Evolutionary conservation across 2,888 invertebrate species (phyloP).

Genomic region (Parnassius orleans): DNA sequence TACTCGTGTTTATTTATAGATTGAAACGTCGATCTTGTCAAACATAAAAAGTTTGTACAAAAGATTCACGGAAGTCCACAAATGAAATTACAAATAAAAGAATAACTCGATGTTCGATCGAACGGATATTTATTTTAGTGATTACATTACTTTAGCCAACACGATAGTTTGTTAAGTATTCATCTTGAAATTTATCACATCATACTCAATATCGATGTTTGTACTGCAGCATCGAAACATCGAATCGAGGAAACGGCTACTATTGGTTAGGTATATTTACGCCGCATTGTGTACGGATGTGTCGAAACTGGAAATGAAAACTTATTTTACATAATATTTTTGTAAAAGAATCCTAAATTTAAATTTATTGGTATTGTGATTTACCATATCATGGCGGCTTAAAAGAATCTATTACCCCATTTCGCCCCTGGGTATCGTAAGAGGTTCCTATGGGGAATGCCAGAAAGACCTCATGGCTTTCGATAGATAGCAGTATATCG

Average conservation of each 20-base stretch:
- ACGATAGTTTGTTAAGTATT: conserved; percentile 6
- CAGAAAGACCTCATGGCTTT: too few species aligned
- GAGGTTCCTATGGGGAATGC: too few species aligned
- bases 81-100: conserved; percentile 14
- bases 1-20: too few species aligned
- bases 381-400: too few species aligned
- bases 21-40: not conserved
- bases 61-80: conserved; percentile 6
- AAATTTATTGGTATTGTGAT: too few species aligned
- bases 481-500: too few species aligned
- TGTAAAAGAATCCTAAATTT: too few species aligned
- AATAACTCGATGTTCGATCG: conserved; percentile 1
- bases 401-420: too few species aligned
- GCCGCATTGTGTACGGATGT: not conserved
- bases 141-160: conserved; percentile 1
- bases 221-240: not conserved
- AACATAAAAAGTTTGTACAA: conserved; percentile 11
- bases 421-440: too few species aligned
- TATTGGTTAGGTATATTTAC: too few species aligned
- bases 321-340: not conserved
- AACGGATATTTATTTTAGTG: conserved; percentile 9
- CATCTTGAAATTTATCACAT: conserved; percentile 7
- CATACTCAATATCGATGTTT: not conserved
- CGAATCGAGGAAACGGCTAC: not conserved
- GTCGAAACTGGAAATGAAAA: not conserved